Conservation (phyloP, 2,797 vertebrate species). For the Amazonetta brasiliensis region DNA sequence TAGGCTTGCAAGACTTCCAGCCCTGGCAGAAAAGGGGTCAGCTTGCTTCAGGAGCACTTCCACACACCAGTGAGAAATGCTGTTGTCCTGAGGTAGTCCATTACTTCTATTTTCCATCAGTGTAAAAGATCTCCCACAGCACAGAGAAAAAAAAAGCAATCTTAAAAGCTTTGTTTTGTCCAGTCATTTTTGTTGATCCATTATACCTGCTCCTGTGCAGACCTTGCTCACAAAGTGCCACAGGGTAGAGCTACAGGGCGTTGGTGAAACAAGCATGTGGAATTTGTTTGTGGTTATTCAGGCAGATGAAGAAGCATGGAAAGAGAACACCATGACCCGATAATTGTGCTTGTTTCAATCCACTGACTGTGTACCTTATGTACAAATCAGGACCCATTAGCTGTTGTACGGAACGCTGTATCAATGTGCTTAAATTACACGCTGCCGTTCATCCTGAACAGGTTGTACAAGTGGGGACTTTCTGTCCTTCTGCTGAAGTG, state of each 20-base stretch:
- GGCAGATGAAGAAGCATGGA: background rate
- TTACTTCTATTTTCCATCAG: background rate
- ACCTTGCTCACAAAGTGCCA: background rate
- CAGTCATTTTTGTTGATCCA: background rate
- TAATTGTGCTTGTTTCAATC: background rate
- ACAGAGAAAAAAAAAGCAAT: background rate
- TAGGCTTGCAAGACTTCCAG: background rate
- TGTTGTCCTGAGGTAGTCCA: background rate
- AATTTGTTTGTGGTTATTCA: background rate
- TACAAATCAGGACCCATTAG: background rate
- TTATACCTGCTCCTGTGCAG: background rate
- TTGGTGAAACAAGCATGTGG: background rate
- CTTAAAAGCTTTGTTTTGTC: background rate
- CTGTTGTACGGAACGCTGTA: accelerated
- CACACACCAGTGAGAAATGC: background rate
- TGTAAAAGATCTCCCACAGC: background rate
- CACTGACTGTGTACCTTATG: background rate
- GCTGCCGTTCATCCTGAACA: background rate
- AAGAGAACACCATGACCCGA: background rate
- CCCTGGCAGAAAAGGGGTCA: background rate
- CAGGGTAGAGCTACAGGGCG: background rate
- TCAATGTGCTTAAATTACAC: background rate
- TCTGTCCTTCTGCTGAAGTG: background rate
- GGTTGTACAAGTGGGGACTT: background rate
- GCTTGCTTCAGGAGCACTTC: constrained; percentile 11